These are phyloP conservation scores for Mastomys coucha DNA, from an alignment of 2,113 vertebrate species.

Conservation along the genomic window DNA sequence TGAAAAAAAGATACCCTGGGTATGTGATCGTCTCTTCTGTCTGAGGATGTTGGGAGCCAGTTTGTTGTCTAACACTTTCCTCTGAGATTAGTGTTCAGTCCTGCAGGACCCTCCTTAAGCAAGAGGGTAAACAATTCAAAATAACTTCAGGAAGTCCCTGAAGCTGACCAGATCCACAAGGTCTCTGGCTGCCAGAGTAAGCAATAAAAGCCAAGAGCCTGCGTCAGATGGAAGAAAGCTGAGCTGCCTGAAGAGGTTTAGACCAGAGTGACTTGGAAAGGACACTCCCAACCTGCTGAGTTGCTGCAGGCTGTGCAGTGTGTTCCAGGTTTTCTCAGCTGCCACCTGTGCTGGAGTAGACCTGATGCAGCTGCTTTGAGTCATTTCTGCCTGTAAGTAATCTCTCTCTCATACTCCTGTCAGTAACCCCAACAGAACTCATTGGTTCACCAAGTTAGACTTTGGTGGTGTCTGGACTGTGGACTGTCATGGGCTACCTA, in stretches of 20 bases:
- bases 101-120: background rate
- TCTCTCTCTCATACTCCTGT: background rate
- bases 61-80: background rate
- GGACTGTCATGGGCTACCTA: background rate
- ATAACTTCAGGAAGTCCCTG: background rate
- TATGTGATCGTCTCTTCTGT: background rate
- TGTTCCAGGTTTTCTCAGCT: background rate
- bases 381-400: background rate
- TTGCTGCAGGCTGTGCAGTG: background rate
- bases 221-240: background rate
- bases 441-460: background rate
- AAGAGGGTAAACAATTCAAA: background rate
- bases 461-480: background rate
- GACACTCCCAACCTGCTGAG: background rate
- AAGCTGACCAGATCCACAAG: background rate
- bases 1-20: background rate
- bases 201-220: background rate
- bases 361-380: background rate
- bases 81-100: background rate
- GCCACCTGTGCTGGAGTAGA: background rate
- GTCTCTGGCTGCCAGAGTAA: background rate
- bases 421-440: background rate
- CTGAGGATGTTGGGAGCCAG: background rate
- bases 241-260: background rate
- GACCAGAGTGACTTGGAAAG: background rate